Evolutionary conservation across 2,797 vertebrate genomes (phyloP).

Genomic region (Prunella strophiata): DNA sequence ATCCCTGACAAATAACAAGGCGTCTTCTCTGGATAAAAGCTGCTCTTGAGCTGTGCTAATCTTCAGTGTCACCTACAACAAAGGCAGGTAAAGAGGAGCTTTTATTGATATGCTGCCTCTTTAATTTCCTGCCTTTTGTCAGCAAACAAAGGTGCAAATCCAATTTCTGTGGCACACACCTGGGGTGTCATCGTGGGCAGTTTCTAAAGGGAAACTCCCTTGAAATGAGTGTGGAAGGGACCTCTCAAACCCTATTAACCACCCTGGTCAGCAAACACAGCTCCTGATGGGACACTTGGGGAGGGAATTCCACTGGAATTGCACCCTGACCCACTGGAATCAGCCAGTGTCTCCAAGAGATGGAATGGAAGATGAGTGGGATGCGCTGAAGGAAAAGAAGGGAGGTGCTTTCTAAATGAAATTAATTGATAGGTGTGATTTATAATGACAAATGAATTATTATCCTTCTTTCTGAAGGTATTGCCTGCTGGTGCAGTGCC

Average conservation of each 20-base stretch:
- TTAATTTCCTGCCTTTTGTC: slow-evolving; percentile 28
- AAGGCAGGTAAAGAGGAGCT: neutral
- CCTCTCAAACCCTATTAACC: neutral
- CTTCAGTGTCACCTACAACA: neutral
- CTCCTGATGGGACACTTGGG: neutral
- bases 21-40: neutral
- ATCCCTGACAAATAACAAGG: neutral
- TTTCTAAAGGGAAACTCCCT: neutral
- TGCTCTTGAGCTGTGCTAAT: neutral
- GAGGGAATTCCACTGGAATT: neutral
- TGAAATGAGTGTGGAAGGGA: neutral
- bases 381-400: neutral
- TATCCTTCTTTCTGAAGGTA: neutral
- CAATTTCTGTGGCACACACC: neutral
- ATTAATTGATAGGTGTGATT: neutral
- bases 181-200: neutral
- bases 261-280: neutral
- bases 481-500: neutral
- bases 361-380: neutral
- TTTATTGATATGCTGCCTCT: neutral
- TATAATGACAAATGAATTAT: neutral
- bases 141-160: neutral
- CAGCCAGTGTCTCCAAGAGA: neutral
- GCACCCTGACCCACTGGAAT: neutral
- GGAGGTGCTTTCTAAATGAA: neutral